A percentile compares a stretch with the other conserved stretches of the same genome.
Conservation (phyloP, 2,888 invertebrate genomes). For the Pseudoips prasinana region DNA sequence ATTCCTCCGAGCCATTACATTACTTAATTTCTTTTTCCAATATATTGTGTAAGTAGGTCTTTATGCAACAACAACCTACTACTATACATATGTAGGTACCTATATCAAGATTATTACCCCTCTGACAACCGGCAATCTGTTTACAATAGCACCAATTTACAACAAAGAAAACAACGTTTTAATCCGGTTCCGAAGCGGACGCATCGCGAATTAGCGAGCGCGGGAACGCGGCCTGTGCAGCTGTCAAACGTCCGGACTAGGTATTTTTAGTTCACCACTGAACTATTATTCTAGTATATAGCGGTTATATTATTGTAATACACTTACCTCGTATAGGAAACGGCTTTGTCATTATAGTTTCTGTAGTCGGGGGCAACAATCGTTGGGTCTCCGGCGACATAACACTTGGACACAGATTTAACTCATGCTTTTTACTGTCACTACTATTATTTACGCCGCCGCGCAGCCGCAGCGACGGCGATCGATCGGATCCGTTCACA, state of each 20-base stretch:
- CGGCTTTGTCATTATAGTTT: constrained; percentile 94
- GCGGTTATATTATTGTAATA: constrained; percentile 11
- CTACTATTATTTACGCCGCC: constrained; percentile 59
- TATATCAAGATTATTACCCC: too few relatives aligned
- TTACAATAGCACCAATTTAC: constrained; percentile 13
- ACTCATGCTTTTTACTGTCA: constrained; percentile 76
- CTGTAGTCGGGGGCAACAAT: constrained; percentile 89
- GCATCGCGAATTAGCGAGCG: constrained; percentile 24
- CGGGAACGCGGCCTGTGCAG: constrained; percentile 24
- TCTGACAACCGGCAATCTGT: too few relatives aligned
- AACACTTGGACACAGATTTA: constrained; percentile 85
- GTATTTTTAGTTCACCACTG: constrained; percentile 52
- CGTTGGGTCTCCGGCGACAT: constrained; percentile 87
- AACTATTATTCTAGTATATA: constrained; percentile 28
- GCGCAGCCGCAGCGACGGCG: constrained; percentile 75
- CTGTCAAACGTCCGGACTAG: constrained; percentile 40
- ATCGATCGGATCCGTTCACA: constrained; percentile 50
- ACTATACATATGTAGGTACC: too few relatives aligned
- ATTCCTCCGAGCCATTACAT: too few relatives aligned
- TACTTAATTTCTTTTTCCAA: too few relatives aligned
- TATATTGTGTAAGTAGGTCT: too few relatives aligned
- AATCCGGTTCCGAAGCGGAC: constrained; percentile 19
- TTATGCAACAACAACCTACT: too few relatives aligned
- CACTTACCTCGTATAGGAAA: constrained; percentile 90
- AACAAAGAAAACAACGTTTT: constrained; percentile 14